Base-by-base conservation (phyloP, 2,888 invertebrate genomes). In the Spodoptera picta region DNA sequence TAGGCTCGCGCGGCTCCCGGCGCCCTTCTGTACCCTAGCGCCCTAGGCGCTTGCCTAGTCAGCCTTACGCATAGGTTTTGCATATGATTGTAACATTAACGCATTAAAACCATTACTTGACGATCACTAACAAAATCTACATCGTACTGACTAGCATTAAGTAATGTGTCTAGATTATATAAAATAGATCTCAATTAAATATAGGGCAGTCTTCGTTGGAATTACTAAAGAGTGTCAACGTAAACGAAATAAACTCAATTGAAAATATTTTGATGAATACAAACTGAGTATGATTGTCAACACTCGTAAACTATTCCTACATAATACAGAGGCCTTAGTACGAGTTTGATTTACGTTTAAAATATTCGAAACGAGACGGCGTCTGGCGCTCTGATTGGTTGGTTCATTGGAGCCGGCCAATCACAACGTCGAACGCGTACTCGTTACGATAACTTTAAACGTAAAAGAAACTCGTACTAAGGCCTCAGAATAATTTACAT, bases 121-220 rank as follows among this genome's bases (percentile, higher is more conserved):
- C 70, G 74, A 80, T 83, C 79, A 87, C 85, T 86, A 89, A 87
- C 87, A 71, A 79, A 68, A 81, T 78, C 90, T 91, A 87, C 78
- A 58, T 73, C 60, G 77, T 72, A 75, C 89, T 87, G 90, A 91
- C 92, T 92, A 93, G 90, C 85, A 87, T 89, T 88, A 90, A 86
- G 87, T 90, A 90, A 89, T 91, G 90, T 92, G 92, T 88, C 92
- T 93, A 93, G 87, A 88, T 91, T 92, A 92, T 93, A 93, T 91
- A 94, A 94, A 94, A 94, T 93, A 94, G 91, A 92, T 92, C 87
- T 93, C 92, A 92, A 92, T 93, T 93, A 93, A 92, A 90, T 92
- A 92, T 93, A 94, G 93, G 94, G 92, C 94, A 94, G 94, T 94
- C 94, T 94, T 94, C 87, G 91, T 92, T 93, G 93, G 93, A 93